phyloP scores from a whole-genome alignment of 2,888 invertebrate species.

The Eilema caniola region DNA sequence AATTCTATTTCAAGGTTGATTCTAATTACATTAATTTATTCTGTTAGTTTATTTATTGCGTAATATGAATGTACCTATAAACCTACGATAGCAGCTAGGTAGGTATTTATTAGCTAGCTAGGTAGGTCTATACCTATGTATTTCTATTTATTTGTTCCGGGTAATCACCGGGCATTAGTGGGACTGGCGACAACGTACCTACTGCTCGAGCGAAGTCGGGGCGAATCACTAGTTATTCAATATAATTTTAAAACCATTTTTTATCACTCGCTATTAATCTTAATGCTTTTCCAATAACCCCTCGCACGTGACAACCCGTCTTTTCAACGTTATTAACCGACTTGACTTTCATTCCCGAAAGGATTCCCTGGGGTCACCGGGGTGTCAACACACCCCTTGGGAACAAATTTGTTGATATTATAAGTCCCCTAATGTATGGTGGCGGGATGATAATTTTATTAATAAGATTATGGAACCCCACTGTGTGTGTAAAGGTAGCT shows the following conservation, averaged over 20 bases:
- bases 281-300: slow-evolving; percentile 36
- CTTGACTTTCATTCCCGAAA: slow-evolving; percentile 37
- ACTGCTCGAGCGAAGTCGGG: no score
- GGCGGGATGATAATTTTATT: slow-evolving; percentile 27
- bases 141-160: no score
- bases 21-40: no score
- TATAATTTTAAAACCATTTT: neutral
- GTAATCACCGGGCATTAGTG: no score
- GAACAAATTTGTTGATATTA: slow-evolving; percentile 28
- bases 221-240: no score
- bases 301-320: slow-evolving; percentile 33
- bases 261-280: slow-evolving; percentile 25
- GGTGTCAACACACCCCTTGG: slow-evolving; percentile 31
- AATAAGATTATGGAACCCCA: neutral
- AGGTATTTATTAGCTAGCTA: no score
- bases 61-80: no score
- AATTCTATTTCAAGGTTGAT: no score
- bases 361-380: neutral
- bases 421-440: slow-evolving; percentile 36
- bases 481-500: neutral
- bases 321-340: slow-evolving; percentile 34
- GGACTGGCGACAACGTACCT: no score
- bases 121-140: no score
- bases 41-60: no score
- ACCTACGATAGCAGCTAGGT: no score